Evolutionary conservation across 2,888 invertebrate species (phyloP), one percentile per base, ranked within the genome.

Genomic region (Tipula confusa): DNA sequence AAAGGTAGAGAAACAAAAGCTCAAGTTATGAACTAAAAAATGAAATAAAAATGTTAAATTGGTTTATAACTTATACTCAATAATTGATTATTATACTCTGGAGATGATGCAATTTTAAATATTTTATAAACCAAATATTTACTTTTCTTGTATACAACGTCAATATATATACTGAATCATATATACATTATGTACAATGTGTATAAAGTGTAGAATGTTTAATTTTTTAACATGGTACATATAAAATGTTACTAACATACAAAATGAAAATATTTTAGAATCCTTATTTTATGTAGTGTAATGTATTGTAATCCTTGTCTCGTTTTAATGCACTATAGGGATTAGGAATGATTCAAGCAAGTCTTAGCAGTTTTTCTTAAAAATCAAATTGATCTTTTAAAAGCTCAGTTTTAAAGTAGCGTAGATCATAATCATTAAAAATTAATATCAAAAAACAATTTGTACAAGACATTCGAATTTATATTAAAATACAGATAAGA

Each of bases 1-100:
- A n/a, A 24, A 64, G 64, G 64, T 64, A 64, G 18, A 64, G 24
- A 2, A 64, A 64, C 2, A 64, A 64, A 64, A 64, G 64, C 64
- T 64, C 64, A 18, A 5, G 15, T 15, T 13, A 3, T 13, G 7
- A 24, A 64, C 64, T n/a, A n/a, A 18, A 24, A 64, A 9, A 38
- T 13, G 0, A 24, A 64, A n/a, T n/a, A 18, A 64, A 64, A 24
- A 64, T 64, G 2, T 24, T 64, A 64, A 64, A 64, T 64, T 64
- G 64, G 64, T 64, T 64, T 64, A 64, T 64, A 64, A 64, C 64
- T 64, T 64, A 64, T 64, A 64, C 64, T 64, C 64, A 64, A 64
- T 64, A 64, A 64, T 64, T 64, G 64, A 64, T 64, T 64, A 24
- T 64, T 18, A 64, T 64, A 64, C 64, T 64, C 64, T 24, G 24